A percentile compares a stretch with the other conserved stretches of the same genome.
phyloP scores from a whole-genome alignment of 1,140 invertebrate genomes.

The Aethina tumida region DNA sequence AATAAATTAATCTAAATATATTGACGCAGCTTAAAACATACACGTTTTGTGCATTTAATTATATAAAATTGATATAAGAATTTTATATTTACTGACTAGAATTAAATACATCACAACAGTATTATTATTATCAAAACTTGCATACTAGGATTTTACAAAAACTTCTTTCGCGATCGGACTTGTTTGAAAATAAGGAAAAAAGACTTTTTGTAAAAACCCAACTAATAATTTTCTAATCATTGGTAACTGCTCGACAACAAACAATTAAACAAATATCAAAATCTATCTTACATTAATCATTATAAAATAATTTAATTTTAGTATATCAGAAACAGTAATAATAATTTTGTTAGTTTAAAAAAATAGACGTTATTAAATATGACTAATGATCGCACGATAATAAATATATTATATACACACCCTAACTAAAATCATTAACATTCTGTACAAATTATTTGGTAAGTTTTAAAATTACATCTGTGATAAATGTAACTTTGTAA shows the following conservation, averaged over 20 bases:
- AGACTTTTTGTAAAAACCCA: background rate
- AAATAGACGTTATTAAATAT: constrained; percentile 10
- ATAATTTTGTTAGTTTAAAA: constrained; percentile 6
- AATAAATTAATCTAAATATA: constrained; percentile 7
- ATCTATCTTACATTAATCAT: constrained; percentile 8
- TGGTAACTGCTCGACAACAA: constrained; percentile 10
- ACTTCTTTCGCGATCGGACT: too few relatives aligned
- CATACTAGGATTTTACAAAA: too few relatives aligned
- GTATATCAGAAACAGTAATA: constrained; percentile 6
- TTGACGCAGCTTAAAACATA: constrained; percentile 10
- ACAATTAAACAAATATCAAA: constrained; percentile 15
- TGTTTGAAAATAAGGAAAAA: constrained; percentile 6
- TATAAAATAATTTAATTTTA: constrained; percentile 8
- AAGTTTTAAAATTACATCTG: constrained; percentile 9
- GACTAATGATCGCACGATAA: constrained; percentile 5
- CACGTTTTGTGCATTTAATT: constrained; percentile 8
- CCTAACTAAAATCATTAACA: constrained; percentile 11
- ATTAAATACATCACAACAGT: constrained; percentile 24
- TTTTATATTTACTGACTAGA: constrained; percentile 22
- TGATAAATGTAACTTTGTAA: constrained; percentile 1
- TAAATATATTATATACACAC: constrained; percentile 12
- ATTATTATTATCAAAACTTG: constrained; percentile 6
- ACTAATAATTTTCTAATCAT: constrained; percentile 8
- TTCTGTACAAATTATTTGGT: constrained; percentile 19
- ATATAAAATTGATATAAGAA: constrained; percentile 3